Evolutionary conservation across 2,113 vertebrate species (phyloP).

Genomic region (Ammodytes marinus): DNA sequence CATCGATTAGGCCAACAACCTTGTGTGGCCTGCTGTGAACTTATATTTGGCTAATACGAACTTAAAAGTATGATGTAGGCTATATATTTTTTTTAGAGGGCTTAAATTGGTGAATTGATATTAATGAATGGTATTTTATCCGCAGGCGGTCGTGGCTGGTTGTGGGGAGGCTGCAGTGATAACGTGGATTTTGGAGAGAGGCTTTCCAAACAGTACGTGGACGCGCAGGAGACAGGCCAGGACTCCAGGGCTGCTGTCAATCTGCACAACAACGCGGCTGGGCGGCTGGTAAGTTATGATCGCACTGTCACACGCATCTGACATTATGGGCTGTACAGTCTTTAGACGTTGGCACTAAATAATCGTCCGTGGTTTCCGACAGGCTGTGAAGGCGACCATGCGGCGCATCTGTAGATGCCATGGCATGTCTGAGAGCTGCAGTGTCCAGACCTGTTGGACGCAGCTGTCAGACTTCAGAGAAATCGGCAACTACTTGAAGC

Average conservation of each 20-base stretch:
- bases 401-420: conserved; percentile 95
- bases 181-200: conserved; percentile 96
- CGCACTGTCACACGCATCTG: neutral
- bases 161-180: conserved; percentile 98
- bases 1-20: no score
- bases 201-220: conserved; percentile 95
- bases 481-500: conserved; percentile 92
- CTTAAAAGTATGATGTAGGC: neutral
- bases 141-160: conserved; percentile 94
- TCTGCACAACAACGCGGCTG: conserved; percentile 96
- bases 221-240: conserved; percentile 93
- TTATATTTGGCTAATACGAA: neutral
- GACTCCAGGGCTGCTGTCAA: conserved; percentile 94
- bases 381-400: conserved; percentile 94
- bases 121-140: neutral
- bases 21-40: neutral
- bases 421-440: conserved; percentile 97
- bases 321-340: no score
- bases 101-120: neutral
- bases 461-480: conserved; percentile 94
- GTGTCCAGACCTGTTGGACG: conserved; percentile 95
- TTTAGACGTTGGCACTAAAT: neutral
- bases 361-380: conserved; percentile 5
- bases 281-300: conserved; percentile 87
- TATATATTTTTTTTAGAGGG: no score